A percentile compares a stretch with the other conserved stretches of the same genome.
Evolutionary conservation across 2,888 invertebrate species (phyloP).

Genomic region (Hydriomena furcata): DNA sequence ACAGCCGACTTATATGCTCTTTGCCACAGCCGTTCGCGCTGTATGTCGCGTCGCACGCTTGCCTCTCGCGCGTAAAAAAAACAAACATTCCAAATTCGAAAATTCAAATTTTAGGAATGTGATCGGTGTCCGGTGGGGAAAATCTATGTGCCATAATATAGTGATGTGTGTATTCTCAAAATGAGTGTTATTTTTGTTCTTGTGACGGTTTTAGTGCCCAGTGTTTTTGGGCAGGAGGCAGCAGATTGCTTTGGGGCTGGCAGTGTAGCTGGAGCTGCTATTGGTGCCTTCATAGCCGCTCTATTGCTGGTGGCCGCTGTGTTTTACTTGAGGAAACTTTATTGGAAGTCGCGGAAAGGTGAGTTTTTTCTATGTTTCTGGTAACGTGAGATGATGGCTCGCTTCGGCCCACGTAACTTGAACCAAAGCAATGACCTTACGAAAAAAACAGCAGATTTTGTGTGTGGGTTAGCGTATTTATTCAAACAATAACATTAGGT

Average conservation of each 20-base stretch:
- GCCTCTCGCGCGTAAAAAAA: conserved; percentile 47
- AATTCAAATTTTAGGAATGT: conserved; percentile 70
- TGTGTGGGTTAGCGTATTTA: no score
- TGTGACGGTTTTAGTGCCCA: conserved; percentile 72
- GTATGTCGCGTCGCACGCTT: conserved; percentile 67
- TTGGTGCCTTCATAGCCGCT: conserved; percentile 87
- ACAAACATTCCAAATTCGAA: conserved; percentile 59
- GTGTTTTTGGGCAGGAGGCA: conserved; percentile 74
- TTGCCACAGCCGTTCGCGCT: conserved; percentile 69
- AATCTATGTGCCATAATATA: conserved; percentile 74
- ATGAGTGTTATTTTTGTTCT: conserved; percentile 75
- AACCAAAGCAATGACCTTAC: conserved; percentile 15
- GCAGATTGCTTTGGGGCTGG: conserved; percentile 86
- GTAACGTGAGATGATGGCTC: conserved; percentile 21
- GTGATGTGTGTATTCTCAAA: conserved; percentile 63
- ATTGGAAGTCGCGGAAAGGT: conserved; percentile 85
- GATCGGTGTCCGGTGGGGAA: conserved; percentile 56
- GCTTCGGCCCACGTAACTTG: conserved; percentile 20
- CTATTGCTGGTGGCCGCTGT: conserved; percentile 83
- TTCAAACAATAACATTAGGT: no score
- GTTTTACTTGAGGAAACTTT: conserved; percentile 84
- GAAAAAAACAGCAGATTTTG: background rate
- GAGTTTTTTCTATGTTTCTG: conserved; percentile 42
- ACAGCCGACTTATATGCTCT: no score
- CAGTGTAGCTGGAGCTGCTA: conserved; percentile 87